phyloP scores from a whole-genome alignment of 23 tunicate species.

The Trididemnum clinides region DNA sequence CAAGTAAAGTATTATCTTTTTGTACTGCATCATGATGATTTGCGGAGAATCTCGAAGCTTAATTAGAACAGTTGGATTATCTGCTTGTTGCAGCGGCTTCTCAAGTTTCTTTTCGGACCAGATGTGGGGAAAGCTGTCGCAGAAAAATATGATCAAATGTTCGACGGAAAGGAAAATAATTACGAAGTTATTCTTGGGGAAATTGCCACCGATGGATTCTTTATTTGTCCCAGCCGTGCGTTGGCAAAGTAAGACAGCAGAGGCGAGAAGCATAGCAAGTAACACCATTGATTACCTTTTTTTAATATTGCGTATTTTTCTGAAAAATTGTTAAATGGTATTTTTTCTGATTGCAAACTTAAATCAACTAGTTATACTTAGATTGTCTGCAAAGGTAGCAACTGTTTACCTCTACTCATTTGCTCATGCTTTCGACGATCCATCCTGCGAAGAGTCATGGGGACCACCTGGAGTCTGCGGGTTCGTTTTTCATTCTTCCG shows the following conservation, averaged over 20 bases:
- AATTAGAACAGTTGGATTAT: too few relatives aligned
- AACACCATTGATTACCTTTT: not conserved
- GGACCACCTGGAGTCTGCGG: constrained; percentile 44
- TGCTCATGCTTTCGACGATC: constrained; percentile 59
- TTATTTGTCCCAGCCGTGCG: constrained; percentile 41
- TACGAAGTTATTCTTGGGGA: constrained; percentile 21
- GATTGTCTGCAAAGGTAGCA: not conserved
- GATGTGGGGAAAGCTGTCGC: constrained; percentile 29
- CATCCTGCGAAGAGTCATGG: constrained; percentile 32
- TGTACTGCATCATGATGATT: too few relatives aligned
- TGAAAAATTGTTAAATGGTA: too few relatives aligned
- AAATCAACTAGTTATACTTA: not conserved
- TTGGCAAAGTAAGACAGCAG: constrained; percentile 44
- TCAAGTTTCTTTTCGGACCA: constrained; percentile 14
- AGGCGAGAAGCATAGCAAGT: not conserved
- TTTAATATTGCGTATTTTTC: too few relatives aligned
- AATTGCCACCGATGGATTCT: constrained; percentile 46
- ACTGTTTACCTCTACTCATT: constrained; percentile 35
- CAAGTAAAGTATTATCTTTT: too few relatives aligned
- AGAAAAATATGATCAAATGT: constrained; percentile 25
- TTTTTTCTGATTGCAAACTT: too few relatives aligned
- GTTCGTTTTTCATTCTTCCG: constrained; percentile 41
- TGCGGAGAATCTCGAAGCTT: too few relatives aligned
- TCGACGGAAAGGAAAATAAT: not conserved
- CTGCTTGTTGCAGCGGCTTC: not conserved